Evolutionary conservation across 1,140 invertebrate genomes (phyloP).

Genomic region (Pectinophora gossypiella): DNA sequence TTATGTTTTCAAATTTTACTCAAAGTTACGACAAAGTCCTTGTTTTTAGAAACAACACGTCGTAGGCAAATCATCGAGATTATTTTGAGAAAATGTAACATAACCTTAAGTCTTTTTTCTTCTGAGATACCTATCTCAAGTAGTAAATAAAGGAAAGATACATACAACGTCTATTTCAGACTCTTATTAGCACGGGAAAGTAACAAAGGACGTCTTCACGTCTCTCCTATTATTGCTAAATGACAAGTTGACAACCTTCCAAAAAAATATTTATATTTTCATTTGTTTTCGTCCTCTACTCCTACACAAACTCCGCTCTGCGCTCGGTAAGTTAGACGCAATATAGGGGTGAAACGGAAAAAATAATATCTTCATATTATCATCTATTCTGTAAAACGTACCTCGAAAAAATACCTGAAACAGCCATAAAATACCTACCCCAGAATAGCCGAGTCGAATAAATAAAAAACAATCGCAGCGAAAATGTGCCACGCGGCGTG

Average conservation of each 20-base stretch:
- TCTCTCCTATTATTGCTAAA: conserved; percentile 12
- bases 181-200: not conserved
- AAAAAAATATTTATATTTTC: conserved; percentile 15
- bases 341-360: not conserved
- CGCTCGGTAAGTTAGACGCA: not conserved
- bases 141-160: too few relatives aligned
- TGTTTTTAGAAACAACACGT: too few relatives aligned
- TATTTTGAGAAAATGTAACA: too few relatives aligned
- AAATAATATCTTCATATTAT: not conserved
- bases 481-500: conserved; percentile 20
- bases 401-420: not conserved
- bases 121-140: too few relatives aligned
- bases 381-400: not conserved
- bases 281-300: conserved; percentile 18
- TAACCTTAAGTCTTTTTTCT: too few relatives aligned
- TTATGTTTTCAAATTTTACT: too few relatives aligned
- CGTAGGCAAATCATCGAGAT: too few relatives aligned
- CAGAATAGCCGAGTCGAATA: not conserved
- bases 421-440: not conserved
- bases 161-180: not conserved
- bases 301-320: conserved; percentile 11
- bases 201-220: not conserved
- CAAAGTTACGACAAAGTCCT: too few relatives aligned
- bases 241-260: conserved; percentile 24
- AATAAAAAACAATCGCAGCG: conserved; percentile 28